Conservation (phyloP, 1,140 invertebrate genomes). For the Heliothis virescens region DNA sequence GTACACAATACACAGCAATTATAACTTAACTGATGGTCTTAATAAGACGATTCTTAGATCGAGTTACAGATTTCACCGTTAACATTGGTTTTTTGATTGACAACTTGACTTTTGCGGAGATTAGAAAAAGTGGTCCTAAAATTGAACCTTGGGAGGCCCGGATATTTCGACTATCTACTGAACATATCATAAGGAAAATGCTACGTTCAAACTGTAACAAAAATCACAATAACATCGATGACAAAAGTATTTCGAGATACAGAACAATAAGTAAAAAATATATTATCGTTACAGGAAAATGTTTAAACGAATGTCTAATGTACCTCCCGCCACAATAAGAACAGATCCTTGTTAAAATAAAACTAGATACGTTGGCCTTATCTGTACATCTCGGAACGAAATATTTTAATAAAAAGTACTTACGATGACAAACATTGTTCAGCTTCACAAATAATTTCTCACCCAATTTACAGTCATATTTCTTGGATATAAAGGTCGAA, state of each 20-base stretch:
- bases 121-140: conserved; percentile 7
- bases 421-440: conserved; percentile 57
- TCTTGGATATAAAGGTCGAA: conserved; percentile 53
- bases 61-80: conserved; percentile 48
- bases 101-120: conserved; percentile 16
- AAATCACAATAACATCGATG: conserved; percentile 30
- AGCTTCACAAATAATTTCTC: conserved; percentile 37
- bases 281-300: conserved; percentile 75
- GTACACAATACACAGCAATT: conserved; percentile 62
- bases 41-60: conserved; percentile 47
- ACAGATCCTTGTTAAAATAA: conserved; percentile 70
- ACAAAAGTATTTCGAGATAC: conserved; percentile 68
- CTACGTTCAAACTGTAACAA: conserved; percentile 20
- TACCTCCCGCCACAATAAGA: conserved; percentile 71
- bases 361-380: conserved; percentile 68
- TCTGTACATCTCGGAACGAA: conserved; percentile 72
- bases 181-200: conserved; percentile 34
- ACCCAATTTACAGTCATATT: conserved; percentile 56
- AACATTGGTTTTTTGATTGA: conserved; percentile 34
- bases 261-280: conserved; percentile 53
- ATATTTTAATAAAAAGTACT: conserved; percentile 80
- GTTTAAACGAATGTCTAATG: conserved; percentile 70
- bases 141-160: conserved; percentile 6
- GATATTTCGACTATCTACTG: not conserved
- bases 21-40: conserved; percentile 54